phyloP scores from a whole-genome alignment of 2,113 vertebrate genomes.

The Atlantisia rogersi region DNA sequence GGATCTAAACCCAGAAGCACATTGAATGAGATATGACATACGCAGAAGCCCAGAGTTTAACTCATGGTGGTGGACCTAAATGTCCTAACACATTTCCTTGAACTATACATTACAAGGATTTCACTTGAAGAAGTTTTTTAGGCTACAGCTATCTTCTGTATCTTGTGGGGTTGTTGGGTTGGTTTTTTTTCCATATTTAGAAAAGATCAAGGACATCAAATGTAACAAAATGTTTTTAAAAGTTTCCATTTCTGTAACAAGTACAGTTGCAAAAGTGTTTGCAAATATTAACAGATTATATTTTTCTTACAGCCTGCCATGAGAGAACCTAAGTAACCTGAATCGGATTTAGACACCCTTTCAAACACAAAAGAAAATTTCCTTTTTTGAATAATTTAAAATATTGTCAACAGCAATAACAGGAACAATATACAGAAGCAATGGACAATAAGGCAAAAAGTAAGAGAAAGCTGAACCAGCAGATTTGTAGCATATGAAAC shows the following conservation, averaged over 20 bases:
- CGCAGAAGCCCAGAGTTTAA: background rate
- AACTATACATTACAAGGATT: background rate
- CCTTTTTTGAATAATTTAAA: background rate
- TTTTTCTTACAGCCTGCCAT: background rate
- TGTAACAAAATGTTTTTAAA: background rate
- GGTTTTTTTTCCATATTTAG: background rate
- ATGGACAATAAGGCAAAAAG: background rate
- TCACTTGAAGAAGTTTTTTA: background rate
- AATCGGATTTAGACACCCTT: background rate
- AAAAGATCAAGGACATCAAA: background rate
- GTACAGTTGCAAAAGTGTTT: background rate
- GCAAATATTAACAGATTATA: background rate
- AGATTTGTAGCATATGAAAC: background rate
- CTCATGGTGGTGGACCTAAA: background rate
- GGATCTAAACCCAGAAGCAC: background rate
- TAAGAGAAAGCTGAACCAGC: background rate
- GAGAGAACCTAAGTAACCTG: background rate
- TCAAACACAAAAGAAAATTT: background rate
- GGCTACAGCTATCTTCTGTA: background rate
- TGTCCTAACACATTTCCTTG: background rate
- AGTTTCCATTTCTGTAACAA: constrained; percentile 2
- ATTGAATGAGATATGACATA: rapidly evolving
- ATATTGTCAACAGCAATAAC: background rate
- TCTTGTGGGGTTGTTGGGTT: rapidly evolving
- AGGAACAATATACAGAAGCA: background rate